phyloP scores from a whole-genome alignment of 2,888 invertebrate genomes.

The Mesorhabditis sp. region DNA sequence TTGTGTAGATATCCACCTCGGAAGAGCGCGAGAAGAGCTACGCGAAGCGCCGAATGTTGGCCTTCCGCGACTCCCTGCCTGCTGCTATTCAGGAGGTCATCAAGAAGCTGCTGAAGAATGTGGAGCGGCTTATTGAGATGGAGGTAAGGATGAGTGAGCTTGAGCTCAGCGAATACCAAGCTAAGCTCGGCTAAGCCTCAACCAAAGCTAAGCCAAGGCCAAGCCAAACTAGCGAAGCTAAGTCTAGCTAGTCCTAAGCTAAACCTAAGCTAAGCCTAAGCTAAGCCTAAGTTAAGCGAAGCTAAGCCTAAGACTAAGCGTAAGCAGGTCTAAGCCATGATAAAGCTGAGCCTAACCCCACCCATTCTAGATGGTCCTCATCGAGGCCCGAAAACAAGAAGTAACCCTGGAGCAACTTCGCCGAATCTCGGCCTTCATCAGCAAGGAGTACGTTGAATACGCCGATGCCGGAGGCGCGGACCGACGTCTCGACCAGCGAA shows the following conservation, averaged over 20 bases:
- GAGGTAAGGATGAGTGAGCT: slow-evolving; percentile 14
- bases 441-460: slow-evolving; percentile 13
- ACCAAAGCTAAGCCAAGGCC: neutral
- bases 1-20: slow-evolving; percentile 1
- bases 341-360: neutral
- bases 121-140: slow-evolving; percentile 23
- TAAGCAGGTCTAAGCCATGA: neutral
- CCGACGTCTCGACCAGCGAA: slow-evolving; percentile 13
- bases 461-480: neutral
- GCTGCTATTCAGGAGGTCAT: slow-evolving; percentile 14
- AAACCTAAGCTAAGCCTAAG: slow-evolving; percentile 6
- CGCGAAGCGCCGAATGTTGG: slow-evolving; percentile 7
- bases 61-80: slow-evolving; percentile 11
- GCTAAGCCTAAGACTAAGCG: slow-evolving; percentile 5
- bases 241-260: neutral
- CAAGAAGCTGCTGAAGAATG: slow-evolving; percentile 16
- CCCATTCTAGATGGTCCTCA: slow-evolving; percentile 12
- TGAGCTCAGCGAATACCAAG: neutral
- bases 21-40: slow-evolving; percentile 8
- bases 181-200: neutral
- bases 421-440: slow-evolving; percentile 25
- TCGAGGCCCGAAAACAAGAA: slow-evolving; percentile 14
- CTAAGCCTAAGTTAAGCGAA: neutral
- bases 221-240: neutral
- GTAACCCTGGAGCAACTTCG: slow-evolving; percentile 16